Base-by-base conservation (phyloP, 2,888 invertebrate species). In the Alloplasta piceator region DNA sequence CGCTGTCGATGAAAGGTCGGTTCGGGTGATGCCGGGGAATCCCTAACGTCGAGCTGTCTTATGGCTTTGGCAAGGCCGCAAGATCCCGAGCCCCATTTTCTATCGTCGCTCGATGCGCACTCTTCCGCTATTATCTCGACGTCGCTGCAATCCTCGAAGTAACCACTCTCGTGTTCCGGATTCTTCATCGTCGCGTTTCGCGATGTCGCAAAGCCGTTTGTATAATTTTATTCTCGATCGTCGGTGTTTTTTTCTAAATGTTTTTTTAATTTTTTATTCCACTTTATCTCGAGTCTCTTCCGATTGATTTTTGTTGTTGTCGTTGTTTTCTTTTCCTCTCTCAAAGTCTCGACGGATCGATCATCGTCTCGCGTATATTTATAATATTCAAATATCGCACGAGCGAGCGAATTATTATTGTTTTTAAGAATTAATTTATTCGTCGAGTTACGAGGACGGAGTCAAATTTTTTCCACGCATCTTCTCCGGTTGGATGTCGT, bases 131-230 rank as follows among this genome's bases (percentile, higher is more conserved):
- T 70, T 38, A 84, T 86, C 71, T 89, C 89, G n/a, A 88, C 83
- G 74, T 89, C 89, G 89, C 94, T 94, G 91, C 95, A 95, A 86
- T 96, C 96, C 93, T 96, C 96, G 94, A 96, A 97, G 92, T 96
- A 97, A 84, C 96, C 96, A 92, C 96, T 96, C 93, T 97, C 97
- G 94, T 96, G 95, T 87, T 95, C 95, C 86, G 94, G 94, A 87
- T 95, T 94, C 87, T 95, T 95, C 88, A 88, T 86, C 43, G 36
- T 63, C 61, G 66, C 16, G 52, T 16, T 26, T 26, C 26, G 26
- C 26, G 26, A 26, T 26, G 26, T 26, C 26, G 26, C 26, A 26
- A 26, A 26, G 26, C 26, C 26, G 26, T 26, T 26, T 26, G 3
- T 26, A 26, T 5, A 7, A 36, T 41, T 16, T 46, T 39, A 58